Evolutionary conservation across 2,797 vertebrate genomes (phyloP), one percentile per base, ranked within the genome.

Genomic region (Tragopan temminckii): DNA sequence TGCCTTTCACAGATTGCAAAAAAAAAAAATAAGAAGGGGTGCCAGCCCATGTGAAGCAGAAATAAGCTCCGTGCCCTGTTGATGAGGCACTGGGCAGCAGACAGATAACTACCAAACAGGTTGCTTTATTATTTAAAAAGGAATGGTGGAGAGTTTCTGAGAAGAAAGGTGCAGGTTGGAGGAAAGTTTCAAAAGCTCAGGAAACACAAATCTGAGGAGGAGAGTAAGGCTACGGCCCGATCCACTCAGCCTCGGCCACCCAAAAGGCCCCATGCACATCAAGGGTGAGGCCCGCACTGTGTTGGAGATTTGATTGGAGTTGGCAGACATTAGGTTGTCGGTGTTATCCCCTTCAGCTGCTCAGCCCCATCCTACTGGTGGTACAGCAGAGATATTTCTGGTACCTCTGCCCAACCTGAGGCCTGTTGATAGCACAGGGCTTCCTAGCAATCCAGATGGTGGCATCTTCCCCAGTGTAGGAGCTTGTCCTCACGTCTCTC

Each of bases 1-100:
- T 84, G 79, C 66, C 71, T 95, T 94, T 90, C 74, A 86, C 5
- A 81, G 62, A 88, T 71, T 50, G 66, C 4, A 78, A 82, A 89
- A 63, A 38, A 50, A 23, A 45, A 31, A 79, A 50, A 74, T 35
- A 38, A 80, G 14, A 29, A 67, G 55, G 24, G 80, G 40, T 74
- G 67, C 57, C 64, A 69, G 85, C 14, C 80, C 68, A 61, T 7
- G 4, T 71, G 93, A 80, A 82, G 59, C 75, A 85, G 66, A 84
- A n/a, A 45, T 94, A 94, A 92, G 75, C 79, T 85, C 70, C 52
- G 5, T 36, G 55, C 31, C 72, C 62, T 70, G 59, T 15, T 62
- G 90, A 74, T 64, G 78, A 91, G 57, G 68, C 0, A 0, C 69
- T 55, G 66, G 78, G 63, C 29, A 69, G 78, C 35, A 69, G 67